phyloP scores from a whole-genome alignment of 2,888 invertebrate species.

The Mesoligia furuncula region DNA sequence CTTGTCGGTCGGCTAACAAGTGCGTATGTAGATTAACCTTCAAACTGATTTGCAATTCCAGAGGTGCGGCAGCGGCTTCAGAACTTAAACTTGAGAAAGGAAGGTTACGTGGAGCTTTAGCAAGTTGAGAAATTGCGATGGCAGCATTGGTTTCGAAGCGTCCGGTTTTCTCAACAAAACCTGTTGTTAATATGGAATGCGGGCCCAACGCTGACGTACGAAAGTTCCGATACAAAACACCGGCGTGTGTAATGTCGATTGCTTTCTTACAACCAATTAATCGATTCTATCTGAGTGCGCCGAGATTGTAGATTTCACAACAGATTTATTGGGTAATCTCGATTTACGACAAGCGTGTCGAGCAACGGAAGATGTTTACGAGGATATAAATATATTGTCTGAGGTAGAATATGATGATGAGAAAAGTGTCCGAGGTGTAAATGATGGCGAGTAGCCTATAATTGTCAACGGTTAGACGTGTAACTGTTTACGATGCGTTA shows the following conservation, averaged over 20 bases:
- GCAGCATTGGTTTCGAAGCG: slow-evolving; percentile 70
- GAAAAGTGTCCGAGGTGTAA: slow-evolving; percentile 25
- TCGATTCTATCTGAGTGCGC: slow-evolving; percentile 60
- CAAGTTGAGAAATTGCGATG: slow-evolving; percentile 69
- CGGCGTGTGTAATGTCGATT: slow-evolving; percentile 61
- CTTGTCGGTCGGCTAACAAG: slow-evolving; percentile 29
- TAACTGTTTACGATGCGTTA: slow-evolving; percentile 52
- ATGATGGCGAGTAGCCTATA: slow-evolving; percentile 39
- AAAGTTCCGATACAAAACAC: slow-evolving; percentile 73
- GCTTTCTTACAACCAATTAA: slow-evolving; percentile 70
- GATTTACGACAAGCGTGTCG: slow-evolving; percentile 40
- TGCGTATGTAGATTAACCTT: slow-evolving; percentile 47
- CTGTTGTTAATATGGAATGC: slow-evolving; percentile 78
- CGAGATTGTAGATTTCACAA: slow-evolving; percentile 61
- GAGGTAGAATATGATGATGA: slow-evolving; percentile 20
- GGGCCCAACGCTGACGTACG: slow-evolving; percentile 75
- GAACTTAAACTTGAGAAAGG: slow-evolving; percentile 63
- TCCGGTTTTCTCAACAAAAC: slow-evolving; percentile 81
- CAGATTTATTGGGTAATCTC: slow-evolving; percentile 54
- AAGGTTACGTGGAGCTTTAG: slow-evolving; percentile 59
- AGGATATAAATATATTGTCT: slow-evolving; percentile 43
- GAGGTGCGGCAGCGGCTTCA: slow-evolving; percentile 63
- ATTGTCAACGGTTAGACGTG: slow-evolving; percentile 52
- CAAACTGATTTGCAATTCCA: slow-evolving; percentile 54
- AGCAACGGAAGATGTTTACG: slow-evolving; percentile 51